A percentile compares a stretch with the other conserved stretches of the same genome.
These are phyloP conservation scores for Punctoribates punctum DNA, from an alignment of 2,888 invertebrate genomes.

Conservation along the genomic window DNA sequence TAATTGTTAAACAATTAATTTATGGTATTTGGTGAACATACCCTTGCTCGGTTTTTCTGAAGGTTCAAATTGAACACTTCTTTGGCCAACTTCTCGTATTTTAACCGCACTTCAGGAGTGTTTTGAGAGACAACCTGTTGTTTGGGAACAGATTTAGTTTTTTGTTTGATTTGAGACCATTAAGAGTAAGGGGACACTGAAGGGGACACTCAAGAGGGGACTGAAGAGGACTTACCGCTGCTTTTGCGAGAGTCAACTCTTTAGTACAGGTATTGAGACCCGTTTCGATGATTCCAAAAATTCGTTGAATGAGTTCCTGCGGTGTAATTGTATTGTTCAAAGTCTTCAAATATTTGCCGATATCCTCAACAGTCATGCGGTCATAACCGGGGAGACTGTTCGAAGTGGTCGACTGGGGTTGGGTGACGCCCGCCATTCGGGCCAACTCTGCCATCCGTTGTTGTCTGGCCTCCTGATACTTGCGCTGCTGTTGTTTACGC, in stretches of 20 bases:
- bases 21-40: no score
- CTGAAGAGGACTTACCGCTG: neutral
- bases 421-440: neutral
- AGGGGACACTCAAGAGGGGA: no score
- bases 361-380: slow-evolving; percentile 18
- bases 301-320: neutral
- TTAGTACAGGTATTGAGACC: slow-evolving; percentile 3
- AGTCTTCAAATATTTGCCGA: neutral
- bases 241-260: neutral
- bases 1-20: no score
- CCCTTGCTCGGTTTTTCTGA: neutral
- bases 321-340: neutral
- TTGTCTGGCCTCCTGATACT: neutral
- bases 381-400: slow-evolving; percentile 24
- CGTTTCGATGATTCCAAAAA: neutral
- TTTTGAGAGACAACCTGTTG: neutral
- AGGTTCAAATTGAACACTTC: slow-evolving; percentile 20
- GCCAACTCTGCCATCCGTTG: neutral
- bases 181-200: no score
- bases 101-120: neutral
- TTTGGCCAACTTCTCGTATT: slow-evolving; percentile 24
- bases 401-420: no score
- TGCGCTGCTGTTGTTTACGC: slow-evolving; percentile 9
- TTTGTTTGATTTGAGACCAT: no score
- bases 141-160: neutral